Percentiles rank a stretch among this genome's conserved stretches.
Evolutionary conservation across 2,113 vertebrate genomes (phyloP).

Genomic region (Spheniscus mendiculus): DNA sequence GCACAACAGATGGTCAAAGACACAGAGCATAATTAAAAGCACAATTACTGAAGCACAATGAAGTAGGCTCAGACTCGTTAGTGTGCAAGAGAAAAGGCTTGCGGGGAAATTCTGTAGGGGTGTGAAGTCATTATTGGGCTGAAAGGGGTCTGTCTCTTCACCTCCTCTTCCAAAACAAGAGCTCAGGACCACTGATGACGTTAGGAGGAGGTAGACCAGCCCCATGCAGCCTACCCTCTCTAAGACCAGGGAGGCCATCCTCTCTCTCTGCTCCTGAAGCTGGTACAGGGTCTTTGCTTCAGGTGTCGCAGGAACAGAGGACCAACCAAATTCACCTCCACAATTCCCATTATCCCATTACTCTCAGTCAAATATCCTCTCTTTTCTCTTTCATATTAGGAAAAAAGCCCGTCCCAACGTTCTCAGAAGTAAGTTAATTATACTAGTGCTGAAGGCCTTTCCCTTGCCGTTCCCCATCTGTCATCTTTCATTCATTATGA

Average conservation of each 20-base stretch:
- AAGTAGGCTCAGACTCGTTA: slow-evolving; percentile 31
- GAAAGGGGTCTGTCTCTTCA: not conserved
- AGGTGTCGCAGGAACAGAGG: not conserved
- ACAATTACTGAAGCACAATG: slow-evolving; percentile 34
- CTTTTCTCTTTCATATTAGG: not conserved
- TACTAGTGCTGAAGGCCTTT: slow-evolving; percentile 23
- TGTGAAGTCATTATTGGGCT: not conserved
- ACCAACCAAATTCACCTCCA: not conserved
- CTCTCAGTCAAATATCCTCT: not conserved
- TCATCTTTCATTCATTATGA: slow-evolving; percentile 35
- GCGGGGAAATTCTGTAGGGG: not conserved
- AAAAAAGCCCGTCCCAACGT: not conserved
- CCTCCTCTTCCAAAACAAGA: not conserved
- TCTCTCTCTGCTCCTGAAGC: not conserved
- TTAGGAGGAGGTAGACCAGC: not conserved
- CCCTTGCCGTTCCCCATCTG: slow-evolving; percentile 53
- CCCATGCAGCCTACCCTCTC: not conserved
- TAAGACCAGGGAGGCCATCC: not conserved
- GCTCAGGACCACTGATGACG: not conserved
- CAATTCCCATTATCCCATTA: not conserved
- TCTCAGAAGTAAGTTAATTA: slow-evolving; percentile 37
- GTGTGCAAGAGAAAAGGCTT: slow-evolving; percentile 25
- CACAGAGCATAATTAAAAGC: slow-evolving; percentile 51
- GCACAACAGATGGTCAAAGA: slow-evolving; percentile 64
- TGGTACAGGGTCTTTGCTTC: not conserved